phyloP scores from a whole-genome alignment of 1,140 invertebrate genomes.

The Glossosoma conforme region DNA sequence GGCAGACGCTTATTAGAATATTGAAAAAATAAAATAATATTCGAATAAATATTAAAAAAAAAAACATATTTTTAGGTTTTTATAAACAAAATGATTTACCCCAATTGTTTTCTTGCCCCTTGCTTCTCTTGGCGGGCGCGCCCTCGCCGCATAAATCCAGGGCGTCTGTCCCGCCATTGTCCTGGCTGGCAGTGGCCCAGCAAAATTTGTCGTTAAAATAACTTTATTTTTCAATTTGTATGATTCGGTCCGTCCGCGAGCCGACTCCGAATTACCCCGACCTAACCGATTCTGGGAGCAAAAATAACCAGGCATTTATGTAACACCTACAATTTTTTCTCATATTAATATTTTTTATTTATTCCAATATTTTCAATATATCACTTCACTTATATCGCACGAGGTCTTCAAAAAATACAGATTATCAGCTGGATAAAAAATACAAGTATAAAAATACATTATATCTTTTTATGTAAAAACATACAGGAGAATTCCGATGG shows the following conservation, averaged over 20 bases:
- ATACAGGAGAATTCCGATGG: too few species aligned
- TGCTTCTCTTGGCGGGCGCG: not conserved
- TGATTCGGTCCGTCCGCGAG: slow-evolving; percentile 10
- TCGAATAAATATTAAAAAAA: not conserved
- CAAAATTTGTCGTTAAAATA: slow-evolving; percentile 25
- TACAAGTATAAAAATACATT: too few species aligned
- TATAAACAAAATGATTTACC: slow-evolving; percentile 5
- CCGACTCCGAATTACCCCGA: too few species aligned
- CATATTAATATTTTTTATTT: too few species aligned
- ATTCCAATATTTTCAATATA: too few species aligned
- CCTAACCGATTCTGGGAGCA: too few species aligned
- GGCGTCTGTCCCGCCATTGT: not conserved
- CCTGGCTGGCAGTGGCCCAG: slow-evolving; percentile 20
- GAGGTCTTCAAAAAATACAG: too few species aligned
- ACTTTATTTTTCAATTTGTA: slow-evolving; percentile 29
- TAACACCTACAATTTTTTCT: too few species aligned
- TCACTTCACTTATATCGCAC: too few species aligned
- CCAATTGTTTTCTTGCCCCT: not conserved
- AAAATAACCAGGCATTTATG: too few species aligned
- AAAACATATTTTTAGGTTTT: not conserved
- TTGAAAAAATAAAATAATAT: not conserved
- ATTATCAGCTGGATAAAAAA: too few species aligned
- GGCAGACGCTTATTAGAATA: not conserved
- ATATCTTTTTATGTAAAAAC: too few species aligned
- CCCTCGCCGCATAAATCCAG: slow-evolving; percentile 13